These are phyloP conservation scores for Candoia aspera DNA, from an alignment of 2,113 vertebrate genomes.

Conservation along the genomic window DNA sequence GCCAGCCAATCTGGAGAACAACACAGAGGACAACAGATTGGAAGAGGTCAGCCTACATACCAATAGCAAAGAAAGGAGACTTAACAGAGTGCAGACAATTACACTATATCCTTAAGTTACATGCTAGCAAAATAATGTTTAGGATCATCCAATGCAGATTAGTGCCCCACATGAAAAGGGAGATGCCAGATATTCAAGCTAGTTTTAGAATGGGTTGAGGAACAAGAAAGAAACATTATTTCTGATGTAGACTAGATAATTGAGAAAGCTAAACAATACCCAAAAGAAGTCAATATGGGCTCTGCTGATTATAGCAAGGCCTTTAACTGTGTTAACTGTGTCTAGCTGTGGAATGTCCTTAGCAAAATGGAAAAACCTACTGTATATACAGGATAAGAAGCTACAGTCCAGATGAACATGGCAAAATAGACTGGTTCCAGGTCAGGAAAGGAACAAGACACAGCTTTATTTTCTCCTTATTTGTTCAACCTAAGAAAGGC, in stretches of 20 bases:
- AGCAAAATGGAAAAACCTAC: neutral
- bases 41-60: neutral
- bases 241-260: neutral
- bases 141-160: neutral
- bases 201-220: neutral
- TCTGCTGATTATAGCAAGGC: neutral
- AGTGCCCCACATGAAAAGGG: neutral
- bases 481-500: neutral
- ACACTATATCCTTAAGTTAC: neutral
- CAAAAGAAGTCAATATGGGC: neutral
- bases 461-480: neutral
- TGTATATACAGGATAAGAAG: neutral
- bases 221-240: neutral
- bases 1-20: neutral
- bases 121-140: neutral
- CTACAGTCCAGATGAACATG: neutral
- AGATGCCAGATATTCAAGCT: neutral
- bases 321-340: neutral
- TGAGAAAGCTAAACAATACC: neutral
- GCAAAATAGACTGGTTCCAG: neutral
- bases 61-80: neutral
- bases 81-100: neutral
- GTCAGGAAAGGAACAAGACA: neutral
- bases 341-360: neutral
- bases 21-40: neutral